phyloP scores from a whole-genome alignment of 2,888 invertebrate species.

The Papilio elwesi region DNA sequence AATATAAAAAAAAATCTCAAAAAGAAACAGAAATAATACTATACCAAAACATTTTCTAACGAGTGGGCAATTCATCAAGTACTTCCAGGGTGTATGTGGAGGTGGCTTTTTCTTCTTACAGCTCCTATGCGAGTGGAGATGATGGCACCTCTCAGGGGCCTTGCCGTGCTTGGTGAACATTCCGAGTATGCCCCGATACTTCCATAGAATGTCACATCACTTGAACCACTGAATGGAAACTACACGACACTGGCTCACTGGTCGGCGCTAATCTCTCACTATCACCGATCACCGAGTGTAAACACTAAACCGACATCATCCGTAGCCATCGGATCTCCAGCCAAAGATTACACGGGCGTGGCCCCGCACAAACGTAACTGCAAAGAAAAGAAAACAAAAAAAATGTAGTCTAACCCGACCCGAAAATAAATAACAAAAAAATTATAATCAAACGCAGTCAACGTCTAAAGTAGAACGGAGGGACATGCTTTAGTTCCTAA shows the following conservation, averaged over 20 bases:
- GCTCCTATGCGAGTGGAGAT: constrained; percentile 73
- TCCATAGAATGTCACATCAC: constrained; percentile 82
- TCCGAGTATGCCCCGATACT: constrained; percentile 75
- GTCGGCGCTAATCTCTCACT: constrained; percentile 57
- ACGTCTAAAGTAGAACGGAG: constrained; percentile 50
- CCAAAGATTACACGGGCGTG: constrained; percentile 65
- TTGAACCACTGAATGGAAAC: constrained; percentile 62
- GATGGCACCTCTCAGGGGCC: constrained; percentile 79
- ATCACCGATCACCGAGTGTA: constrained; percentile 66
- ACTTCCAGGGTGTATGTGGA: constrained; percentile 82
- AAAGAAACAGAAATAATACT: constrained; percentile 68
- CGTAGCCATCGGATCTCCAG: constrained; percentile 74
- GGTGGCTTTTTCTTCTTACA: constrained; percentile 81
- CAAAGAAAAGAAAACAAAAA: constrained; percentile 80
- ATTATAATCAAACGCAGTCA: constrained; percentile 43
- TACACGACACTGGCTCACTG: constrained; percentile 59
- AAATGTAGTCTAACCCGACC: constrained; percentile 61
- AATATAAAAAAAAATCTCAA: constrained; percentile 47
- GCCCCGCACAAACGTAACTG: constrained; percentile 74
- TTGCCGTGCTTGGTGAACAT: constrained; percentile 82
- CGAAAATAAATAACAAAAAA: constrained; percentile 53
- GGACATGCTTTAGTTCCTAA: constrained; percentile 55
- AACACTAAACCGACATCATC: constrained; percentile 72
- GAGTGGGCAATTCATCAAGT: constrained; percentile 85
- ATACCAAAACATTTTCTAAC: constrained; percentile 85